Base-by-base conservation (phyloP, 2,113 vertebrate species). In the Oxyura jamaicensis region DNA sequence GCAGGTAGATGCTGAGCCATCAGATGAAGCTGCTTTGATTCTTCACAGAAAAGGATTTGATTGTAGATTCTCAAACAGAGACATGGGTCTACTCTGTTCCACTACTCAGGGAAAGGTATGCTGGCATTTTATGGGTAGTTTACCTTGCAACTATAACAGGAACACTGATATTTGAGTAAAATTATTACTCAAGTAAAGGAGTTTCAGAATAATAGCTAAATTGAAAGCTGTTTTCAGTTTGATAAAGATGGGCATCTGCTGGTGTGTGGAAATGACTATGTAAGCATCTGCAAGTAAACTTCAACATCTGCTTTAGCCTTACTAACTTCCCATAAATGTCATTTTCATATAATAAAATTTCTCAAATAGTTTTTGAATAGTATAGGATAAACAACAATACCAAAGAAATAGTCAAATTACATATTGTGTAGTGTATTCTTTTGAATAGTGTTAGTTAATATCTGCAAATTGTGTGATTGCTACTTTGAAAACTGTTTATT, bases 11-110 rank as follows among this genome's bases (percentile, higher is more conserved):
- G 59, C 1, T 46, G 82, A 96, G 36, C 98, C 98, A 2, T 99
- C 99, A 22, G 97, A 98, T 83, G 98, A 99, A 97, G 98, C 98
- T 25, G 99, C 98, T 52, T 97, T 99, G 56, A 98, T 99, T 89
- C 97, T 99, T 90, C 99, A 99, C 95, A 98, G 99, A 95, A 99
- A 98, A 91, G 99, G 98, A 42, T 99, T 99, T 94, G 99, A 99
- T 84, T 99, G 99, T 94, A 98, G 92, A 93, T 98, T 99, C 81
- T 68, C 98, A 91, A 98, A 97, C 56, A 96, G 95, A 82, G 97
- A 97, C 31, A 93, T 36, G 13, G 95, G 94, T 11, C 98, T 98
- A 14, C 58, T 89, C 48, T 99, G 99, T 94, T 98, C 98, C 13
- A 99, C 98, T 68, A 98, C 98, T 95, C 97, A 86, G 88, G 98